Percentiles rank a stretch among this genome's conserved stretches.
These are phyloP conservation scores for Leptarthrus brevirostris DNA, from an alignment of 2,888 invertebrate species.

Conservation along the genomic window DNA sequence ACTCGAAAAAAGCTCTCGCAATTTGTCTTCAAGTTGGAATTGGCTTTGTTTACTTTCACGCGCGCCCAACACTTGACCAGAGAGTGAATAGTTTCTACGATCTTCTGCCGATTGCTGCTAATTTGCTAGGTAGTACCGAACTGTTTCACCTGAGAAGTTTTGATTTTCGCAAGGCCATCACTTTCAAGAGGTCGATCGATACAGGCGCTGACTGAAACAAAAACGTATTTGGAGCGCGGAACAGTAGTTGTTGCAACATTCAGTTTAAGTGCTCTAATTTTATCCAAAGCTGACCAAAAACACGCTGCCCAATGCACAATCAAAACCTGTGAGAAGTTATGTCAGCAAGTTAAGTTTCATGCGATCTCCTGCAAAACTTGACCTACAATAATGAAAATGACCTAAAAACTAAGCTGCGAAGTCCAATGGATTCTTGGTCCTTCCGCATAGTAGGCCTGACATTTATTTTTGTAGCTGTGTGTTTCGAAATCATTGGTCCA, in stretches of 20 bases:
- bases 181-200: slow-evolving; percentile 44
- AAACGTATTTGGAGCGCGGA: slow-evolving; percentile 44
- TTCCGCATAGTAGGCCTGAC: too few species aligned
- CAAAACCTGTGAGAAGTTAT: slow-evolving; percentile 17
- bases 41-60: slow-evolving; percentile 16
- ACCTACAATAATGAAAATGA: too few species aligned
- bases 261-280: slow-evolving; percentile 25
- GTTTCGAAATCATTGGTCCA: too few species aligned
- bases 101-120: slow-evolving; percentile 14
- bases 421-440: too few species aligned
- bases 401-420: too few species aligned
- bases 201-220: slow-evolving; percentile 29
- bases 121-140: not conserved
- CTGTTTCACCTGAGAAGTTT: slow-evolving; percentile 35
- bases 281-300: slow-evolving; percentile 2
- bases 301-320: not conserved
- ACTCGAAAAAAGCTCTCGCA: slow-evolving; percentile 1
- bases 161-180: slow-evolving; percentile 42
- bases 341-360: slow-evolving; percentile 22
- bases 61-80: not conserved
- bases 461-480: too few species aligned
- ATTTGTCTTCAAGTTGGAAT: not conserved
- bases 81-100: not conserved
- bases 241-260: slow-evolving; percentile 24
- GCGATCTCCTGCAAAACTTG: too few species aligned